These are phyloP conservation scores for Ctenoplectra terminalis DNA, from an alignment of 1,140 invertebrate genomes.

Conservation along the genomic window DNA sequence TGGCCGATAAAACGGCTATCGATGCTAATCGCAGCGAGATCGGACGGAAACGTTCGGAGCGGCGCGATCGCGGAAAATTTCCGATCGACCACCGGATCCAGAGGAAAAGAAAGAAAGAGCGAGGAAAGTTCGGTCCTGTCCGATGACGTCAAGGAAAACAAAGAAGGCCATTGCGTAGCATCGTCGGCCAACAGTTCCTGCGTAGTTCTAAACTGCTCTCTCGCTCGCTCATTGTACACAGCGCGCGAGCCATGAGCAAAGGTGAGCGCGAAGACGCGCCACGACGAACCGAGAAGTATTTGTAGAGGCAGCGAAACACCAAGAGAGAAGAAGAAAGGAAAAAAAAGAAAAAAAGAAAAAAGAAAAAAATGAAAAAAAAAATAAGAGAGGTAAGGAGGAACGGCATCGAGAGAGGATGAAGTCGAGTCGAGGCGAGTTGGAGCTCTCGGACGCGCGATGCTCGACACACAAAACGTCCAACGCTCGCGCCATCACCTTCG, in stretches of 20 bases:
- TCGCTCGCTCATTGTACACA: conserved; percentile 53
- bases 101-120: too few relatives aligned
- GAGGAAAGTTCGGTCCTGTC: too few relatives aligned
- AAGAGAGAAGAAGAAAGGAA: not conserved
- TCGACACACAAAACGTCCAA: conserved; percentile 58
- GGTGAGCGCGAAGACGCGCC: conserved; percentile 34
- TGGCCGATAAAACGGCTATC: not conserved
- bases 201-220: conserved; percentile 53
- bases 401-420: conserved; percentile 28
- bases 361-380: not conserved
- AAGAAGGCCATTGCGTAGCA: not conserved
- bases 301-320: conserved; percentile 42
- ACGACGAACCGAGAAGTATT: conserved; percentile 50
- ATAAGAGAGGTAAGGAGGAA: conserved; percentile 28
- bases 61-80: too few relatives aligned
- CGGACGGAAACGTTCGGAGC: not conserved
- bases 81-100: too few relatives aligned
- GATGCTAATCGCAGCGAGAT: not conserved
- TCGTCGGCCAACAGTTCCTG: conserved; percentile 48
- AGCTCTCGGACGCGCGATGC: conserved; percentile 57
- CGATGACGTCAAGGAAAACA: conserved; percentile 18
- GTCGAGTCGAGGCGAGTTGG: conserved; percentile 23
- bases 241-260: conserved; percentile 29
- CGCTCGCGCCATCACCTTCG: conserved; percentile 57
- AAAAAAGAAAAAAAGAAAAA: not conserved